Evolutionary conservation across 2,797 vertebrate genomes (phyloP), one percentile per base, ranked within the genome.

Genomic region (Heteromormyrus szaboi): DNA sequence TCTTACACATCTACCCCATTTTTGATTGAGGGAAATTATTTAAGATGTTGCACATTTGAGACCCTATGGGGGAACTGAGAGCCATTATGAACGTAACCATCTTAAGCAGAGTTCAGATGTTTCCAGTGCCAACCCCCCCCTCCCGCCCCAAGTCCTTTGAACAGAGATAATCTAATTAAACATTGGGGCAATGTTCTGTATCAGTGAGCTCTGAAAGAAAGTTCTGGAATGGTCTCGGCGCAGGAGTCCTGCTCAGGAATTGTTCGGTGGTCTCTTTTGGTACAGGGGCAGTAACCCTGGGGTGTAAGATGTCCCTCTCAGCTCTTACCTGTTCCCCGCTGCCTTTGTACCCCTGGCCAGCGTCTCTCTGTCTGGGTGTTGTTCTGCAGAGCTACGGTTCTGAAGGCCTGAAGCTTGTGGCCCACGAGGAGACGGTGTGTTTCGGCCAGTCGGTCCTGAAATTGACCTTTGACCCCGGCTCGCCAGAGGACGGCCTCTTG

Each of bases 401-500:
- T 59, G 97, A 98, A 91, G 98, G 99, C 54, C 95, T 99, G 87
- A 98, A 97, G 94, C 91, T 99, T 92, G 95, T 99, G 92, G 97
- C 95, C 91, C 97, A 98, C 7, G 97, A 99, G 95, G 98, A 99
- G 95, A 97, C 97, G 0, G 65, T 98, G 89, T 99, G 98, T 91
- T 98, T 97, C 94, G 97, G 98, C 88, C 97, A 98, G 94, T 98
- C 98, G 86, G 97, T 98, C 89, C 96, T 99, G 90, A 99, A 99
- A 92, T 93, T 99, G 94, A 99, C 97, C 90, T 99, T 99, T 96
- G 98, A 99, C 93, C 97, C 97, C 19, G 98, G 98, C 93, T 99
- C 97, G 92, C 93, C 96, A 46, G 97, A 98, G 91, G 95, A 97
- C 72, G 96, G 97, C 41, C 94, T 96, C 93, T 95, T 99, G 91